Percentiles rank a stretch among this genome's conserved stretches.
Conservation (phyloP, 1,140 invertebrate species). For the Schlechtendalia chinensis region DNA sequence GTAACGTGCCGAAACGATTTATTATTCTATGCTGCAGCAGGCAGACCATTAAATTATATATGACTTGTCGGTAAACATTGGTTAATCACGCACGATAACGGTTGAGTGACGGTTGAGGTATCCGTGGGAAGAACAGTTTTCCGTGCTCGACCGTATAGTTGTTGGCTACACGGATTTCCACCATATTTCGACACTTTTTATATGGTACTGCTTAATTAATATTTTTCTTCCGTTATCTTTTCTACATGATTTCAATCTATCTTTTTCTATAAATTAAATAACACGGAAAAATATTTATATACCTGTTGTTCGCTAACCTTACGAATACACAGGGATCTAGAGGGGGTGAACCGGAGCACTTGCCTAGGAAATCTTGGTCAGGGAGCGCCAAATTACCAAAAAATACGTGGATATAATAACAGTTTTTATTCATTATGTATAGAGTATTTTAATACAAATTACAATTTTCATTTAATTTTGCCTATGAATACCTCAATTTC, state of each 20-base stretch:
- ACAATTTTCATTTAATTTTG: too few species aligned
- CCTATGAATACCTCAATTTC: too few species aligned
- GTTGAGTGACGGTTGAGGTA: constrained; percentile 17
- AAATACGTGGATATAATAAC: too few species aligned
- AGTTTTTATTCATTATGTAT: too few species aligned
- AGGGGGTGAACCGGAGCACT: too few species aligned
- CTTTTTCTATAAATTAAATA: neutral
- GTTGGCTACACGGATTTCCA: neutral
- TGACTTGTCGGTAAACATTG: neutral
- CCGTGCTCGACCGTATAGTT: neutral
- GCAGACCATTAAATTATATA: neutral
- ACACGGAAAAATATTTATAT: neutral
- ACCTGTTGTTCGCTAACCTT: neutral
- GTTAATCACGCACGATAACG: neutral
- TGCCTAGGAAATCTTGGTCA: too few species aligned
- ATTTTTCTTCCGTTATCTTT: neutral
- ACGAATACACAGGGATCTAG: too few species aligned
- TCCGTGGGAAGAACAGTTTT: neutral
- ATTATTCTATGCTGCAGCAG: neutral
- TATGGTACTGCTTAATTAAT: neutral
- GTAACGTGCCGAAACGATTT: constrained; percentile 19
- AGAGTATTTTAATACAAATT: too few species aligned
- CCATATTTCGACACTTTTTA: neutral
- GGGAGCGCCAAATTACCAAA: too few species aligned
- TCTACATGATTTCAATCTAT: neutral